phyloP scores from a whole-genome alignment of 1,140 invertebrate species.

The Meteorus sp. region DNA sequence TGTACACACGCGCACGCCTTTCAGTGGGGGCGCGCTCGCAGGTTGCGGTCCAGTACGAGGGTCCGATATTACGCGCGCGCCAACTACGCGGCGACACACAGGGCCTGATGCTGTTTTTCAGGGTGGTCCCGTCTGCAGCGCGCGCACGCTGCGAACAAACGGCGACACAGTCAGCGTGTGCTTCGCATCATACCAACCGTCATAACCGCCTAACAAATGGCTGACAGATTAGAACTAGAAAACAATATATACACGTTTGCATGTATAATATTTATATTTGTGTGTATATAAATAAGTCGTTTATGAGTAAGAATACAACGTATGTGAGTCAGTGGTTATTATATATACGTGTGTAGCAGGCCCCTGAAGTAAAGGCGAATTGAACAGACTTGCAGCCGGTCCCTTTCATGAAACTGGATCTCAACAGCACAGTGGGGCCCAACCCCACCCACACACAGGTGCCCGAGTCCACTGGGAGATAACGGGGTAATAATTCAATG shows the following conservation, averaged over 20 bases:
- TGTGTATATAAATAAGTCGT: conserved; percentile 1
- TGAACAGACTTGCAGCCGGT: conserved; percentile 40
- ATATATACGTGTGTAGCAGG: too few species aligned
- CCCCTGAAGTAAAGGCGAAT: conserved; percentile 17
- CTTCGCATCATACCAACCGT: conserved; percentile 42
- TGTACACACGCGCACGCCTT: too few species aligned
- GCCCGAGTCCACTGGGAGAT: conserved; percentile 39
- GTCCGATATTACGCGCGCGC: conserved; percentile 18
- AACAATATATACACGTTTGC: conserved; percentile 20
- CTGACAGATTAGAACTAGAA: conserved; percentile 54
- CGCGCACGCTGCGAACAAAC: conserved; percentile 38
- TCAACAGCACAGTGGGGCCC: not conserved
- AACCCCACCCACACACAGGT: conserved; percentile 24
- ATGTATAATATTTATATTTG: not conserved
- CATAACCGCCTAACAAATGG: conserved; percentile 53
- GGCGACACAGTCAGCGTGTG: conserved; percentile 44
- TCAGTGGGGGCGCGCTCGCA: conserved; percentile 2
- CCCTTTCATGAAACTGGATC: conserved; percentile 56
- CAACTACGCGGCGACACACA: conserved; percentile 30
- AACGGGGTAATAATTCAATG: conserved; percentile 55
- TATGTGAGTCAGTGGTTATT: too few species aligned
- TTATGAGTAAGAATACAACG: not conserved
- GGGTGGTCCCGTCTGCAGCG: conserved; percentile 44
- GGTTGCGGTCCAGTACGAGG: too few species aligned
- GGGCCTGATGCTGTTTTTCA: too few species aligned